These are phyloP conservation scores for Malaclemys terrapin DNA, from an alignment of 2,113 vertebrate species.

Conservation along the genomic window DNA sequence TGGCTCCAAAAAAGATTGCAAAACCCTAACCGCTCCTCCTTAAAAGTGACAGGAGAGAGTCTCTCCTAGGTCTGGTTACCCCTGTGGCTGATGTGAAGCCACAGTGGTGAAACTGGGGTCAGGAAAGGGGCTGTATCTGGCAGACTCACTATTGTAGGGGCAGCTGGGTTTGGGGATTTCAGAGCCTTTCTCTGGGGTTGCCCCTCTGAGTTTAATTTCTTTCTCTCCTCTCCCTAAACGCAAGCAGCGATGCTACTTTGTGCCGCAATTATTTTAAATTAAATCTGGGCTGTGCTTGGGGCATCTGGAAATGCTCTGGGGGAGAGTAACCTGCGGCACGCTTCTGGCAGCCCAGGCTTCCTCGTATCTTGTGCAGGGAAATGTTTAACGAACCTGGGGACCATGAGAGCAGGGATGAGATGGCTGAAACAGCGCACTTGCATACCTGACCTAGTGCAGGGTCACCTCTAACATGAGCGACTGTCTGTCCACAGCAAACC, in stretches of 20 bases:
- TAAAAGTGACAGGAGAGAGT: neutral
- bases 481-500: too few relatives aligned
- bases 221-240: slow-evolving; percentile 68
- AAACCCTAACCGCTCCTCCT: neutral
- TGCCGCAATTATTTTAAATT: slow-evolving; percentile 74
- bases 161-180: slow-evolving; percentile 59
- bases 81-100: neutral
- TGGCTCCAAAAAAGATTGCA: accelerated
- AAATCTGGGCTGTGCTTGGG: slow-evolving; percentile 71
- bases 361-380: neutral
- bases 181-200: slow-evolving; percentile 47
- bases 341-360: slow-evolving; percentile 47
- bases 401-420: neutral
- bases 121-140: neutral
- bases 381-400: neutral
- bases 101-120: neutral
- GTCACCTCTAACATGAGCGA: too few relatives aligned
- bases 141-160: neutral
- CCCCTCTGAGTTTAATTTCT: slow-evolving; percentile 76
- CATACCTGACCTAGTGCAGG: too few relatives aligned
- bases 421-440: neutral
- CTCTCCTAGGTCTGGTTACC: neutral
- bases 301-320: slow-evolving; percentile 57
- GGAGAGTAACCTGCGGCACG: slow-evolving; percentile 27
- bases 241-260: slow-evolving; percentile 57